Evolutionary conservation across 2,113 vertebrate species (phyloP), one percentile per base, ranked within the genome.

Genomic region (Ophthalmolycus amberensis): DNA sequence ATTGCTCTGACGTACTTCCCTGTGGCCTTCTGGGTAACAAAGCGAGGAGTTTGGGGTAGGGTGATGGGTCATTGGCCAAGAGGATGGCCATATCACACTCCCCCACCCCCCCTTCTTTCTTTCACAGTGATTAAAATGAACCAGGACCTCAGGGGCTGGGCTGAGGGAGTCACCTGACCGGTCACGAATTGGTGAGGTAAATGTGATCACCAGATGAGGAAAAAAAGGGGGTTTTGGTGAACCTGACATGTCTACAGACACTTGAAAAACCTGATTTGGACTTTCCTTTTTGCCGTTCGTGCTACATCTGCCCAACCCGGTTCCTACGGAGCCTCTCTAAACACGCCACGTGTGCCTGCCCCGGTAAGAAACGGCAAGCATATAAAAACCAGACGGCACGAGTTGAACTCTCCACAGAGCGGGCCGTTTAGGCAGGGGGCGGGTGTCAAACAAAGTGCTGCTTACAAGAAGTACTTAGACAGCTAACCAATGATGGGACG

Each of bases 121-220:
- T 92, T 95, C 94, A 95, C 93, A 95, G 94, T 95, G 94, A 92
- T 91, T 56, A 69, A 64, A 90, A 83, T 78, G 60, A 79, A 64
- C 66, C 12, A 14, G 74, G 77, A 70, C 72, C 79, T 80, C 81
- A 48, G 75, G 72, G 58, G 32, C 8, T 63, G 59, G 75, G 12
- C 60, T 60, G 77, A 66, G 81, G 70, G 11, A 71, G 56, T 70
- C 56, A 76, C 71, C 66, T 50, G 54, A 64, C 40, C 44, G n/a
- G 64, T 46, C 62, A 46, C 12, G 0, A 56, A 60, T 54, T 56
- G 14, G 56, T 16, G 16, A 79, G 71, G 72, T 74, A 66, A 78
- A 84, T 7, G 16, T 67, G 27, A 54, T 25, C 14, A 62, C 58
- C 37, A 3, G 34, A 70, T 62, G 34, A 16, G 2, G 0, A 9